Percentiles rank a stretch among this genome's conserved stretches.
These are phyloP conservation scores for Bos javanicus DNA, from an alignment of 2,113 vertebrate genomes.

Conservation along the genomic window DNA sequence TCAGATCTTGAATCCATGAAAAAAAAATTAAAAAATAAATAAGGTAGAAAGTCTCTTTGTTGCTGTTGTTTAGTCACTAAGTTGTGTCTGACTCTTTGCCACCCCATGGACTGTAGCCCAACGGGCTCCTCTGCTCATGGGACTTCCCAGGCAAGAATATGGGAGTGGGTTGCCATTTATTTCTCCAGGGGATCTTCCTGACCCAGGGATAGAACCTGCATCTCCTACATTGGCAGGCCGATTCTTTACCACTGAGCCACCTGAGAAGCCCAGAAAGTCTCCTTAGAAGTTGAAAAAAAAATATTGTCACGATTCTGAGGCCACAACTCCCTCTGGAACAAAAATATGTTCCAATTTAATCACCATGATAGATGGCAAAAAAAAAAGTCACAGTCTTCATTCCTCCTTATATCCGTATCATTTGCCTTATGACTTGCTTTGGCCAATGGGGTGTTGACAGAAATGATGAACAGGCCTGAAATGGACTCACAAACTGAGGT, in stretches of 20 bases:
- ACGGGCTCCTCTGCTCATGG: not conserved
- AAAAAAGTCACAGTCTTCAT: not conserved
- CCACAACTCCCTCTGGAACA: not conserved
- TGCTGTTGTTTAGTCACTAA: not conserved
- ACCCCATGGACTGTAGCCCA: not conserved
- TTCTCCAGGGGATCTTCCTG: not conserved
- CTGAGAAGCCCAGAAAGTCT: not conserved
- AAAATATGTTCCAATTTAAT: not conserved
- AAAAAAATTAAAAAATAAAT: not conserved
- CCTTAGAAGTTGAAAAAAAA: not conserved
- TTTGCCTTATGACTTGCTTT: not conserved
- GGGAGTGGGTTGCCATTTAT: not conserved
- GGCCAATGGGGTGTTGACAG: not conserved
- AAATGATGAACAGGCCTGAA: not conserved
- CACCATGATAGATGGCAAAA: not conserved
- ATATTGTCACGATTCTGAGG: not conserved
- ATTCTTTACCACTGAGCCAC: not conserved
- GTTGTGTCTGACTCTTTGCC: not conserved
- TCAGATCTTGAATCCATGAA: not conserved
- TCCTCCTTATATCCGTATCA: not conserved
- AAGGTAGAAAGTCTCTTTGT: not conserved
- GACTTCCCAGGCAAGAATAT: not conserved
- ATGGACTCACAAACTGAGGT: not conserved
- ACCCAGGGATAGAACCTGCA: not conserved
- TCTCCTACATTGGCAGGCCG: not conserved